Base-by-base conservation (phyloP, 2,888 invertebrate genomes). In the Luperina nickerlii region DNA sequence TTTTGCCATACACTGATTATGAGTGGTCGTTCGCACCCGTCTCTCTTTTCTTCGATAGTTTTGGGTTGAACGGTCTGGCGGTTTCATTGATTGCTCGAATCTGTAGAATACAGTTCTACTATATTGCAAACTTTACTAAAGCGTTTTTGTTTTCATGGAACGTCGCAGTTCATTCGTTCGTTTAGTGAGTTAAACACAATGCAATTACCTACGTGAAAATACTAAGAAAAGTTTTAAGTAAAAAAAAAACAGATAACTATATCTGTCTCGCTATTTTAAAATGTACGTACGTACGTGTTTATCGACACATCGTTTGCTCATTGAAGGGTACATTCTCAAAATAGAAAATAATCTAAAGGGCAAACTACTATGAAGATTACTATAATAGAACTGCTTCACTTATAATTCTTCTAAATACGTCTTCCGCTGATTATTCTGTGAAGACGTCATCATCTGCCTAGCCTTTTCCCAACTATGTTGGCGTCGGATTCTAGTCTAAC, bases 1-100 rank as follows among this genome's bases (percentile, higher is more conserved):
- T 90, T 87, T 84, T 84, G 79, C 82, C 79, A 85, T 85, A 87
- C 82, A 87, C 86, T 89, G 83, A 82, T 87, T 84, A 88, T 87
- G 85, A 74, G 60, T 79, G 65, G 81, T 68, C 74, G 70, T 79
- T 83, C 69, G 76, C 66, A 72, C 42, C 27, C 76, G 74, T 66
- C 63, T 54, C 32, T 48, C 51, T 76, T 73, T 81, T 85, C 48
- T 71, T 54, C 68, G 75, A 67, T 76, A 70, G 80, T 74, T 24
- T 71, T 54, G 27, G 51, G 51, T 54, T 79, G 27, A 69, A 73
- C 60, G 66, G 38, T 75, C 68, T 62, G 27, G n/a, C 45, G 20
- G 45, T 66, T 79, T 68, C 42, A 79, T 71, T 76, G 60, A 63
- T 74, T 74, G 57, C 24, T 70, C 11, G 63, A 67, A 45, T 66